Evolutionary conservation across 2,888 invertebrate species (phyloP).

Genomic region (Matsumyia berberina): DNA sequence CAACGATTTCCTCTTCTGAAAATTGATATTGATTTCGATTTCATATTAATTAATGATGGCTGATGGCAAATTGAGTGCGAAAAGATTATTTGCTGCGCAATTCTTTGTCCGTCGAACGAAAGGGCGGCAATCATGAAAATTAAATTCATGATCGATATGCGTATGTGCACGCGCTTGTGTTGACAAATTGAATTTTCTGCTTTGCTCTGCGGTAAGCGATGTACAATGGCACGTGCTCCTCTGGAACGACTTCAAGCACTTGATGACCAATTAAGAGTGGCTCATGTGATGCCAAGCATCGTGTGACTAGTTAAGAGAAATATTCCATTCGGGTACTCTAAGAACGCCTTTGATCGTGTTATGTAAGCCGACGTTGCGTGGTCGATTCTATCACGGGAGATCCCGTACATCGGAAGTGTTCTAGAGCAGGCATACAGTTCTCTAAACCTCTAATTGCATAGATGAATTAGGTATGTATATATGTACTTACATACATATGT

Average conservation of each 20-base stretch:
- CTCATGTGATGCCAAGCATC: slow-evolving; percentile 13
- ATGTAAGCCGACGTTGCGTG: slow-evolving; percentile 24
- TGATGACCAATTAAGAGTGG: slow-evolving; percentile 7
- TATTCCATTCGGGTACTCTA: not conserved
- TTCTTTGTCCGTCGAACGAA: not conserved
- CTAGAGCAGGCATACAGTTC: not conserved
- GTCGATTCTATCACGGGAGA: not conserved
- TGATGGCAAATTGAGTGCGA: slow-evolving; percentile 1
- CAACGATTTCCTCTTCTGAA: not conserved
- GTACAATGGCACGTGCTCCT: slow-evolving; percentile 4
- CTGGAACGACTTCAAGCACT: not conserved
- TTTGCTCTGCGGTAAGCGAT: not conserved
- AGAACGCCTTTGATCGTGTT: slow-evolving; percentile 15
- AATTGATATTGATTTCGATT: slow-evolving; percentile 30
- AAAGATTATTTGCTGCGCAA: slow-evolving; percentile 24
- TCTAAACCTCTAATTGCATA: not conserved
- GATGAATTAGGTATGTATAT: no score
- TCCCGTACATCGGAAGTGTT: not conserved
- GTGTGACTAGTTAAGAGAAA: not conserved
- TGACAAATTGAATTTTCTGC: not conserved
- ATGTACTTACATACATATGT: no score
- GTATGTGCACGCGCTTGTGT: not conserved
- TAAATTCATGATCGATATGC: not conserved
- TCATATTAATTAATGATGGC: slow-evolving; percentile 19
- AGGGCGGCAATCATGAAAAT: not conserved